These are phyloP conservation scores for Drosophila buzzatii DNA, from an alignment of 2,888 invertebrate genomes.

Conservation along the genomic window DNA sequence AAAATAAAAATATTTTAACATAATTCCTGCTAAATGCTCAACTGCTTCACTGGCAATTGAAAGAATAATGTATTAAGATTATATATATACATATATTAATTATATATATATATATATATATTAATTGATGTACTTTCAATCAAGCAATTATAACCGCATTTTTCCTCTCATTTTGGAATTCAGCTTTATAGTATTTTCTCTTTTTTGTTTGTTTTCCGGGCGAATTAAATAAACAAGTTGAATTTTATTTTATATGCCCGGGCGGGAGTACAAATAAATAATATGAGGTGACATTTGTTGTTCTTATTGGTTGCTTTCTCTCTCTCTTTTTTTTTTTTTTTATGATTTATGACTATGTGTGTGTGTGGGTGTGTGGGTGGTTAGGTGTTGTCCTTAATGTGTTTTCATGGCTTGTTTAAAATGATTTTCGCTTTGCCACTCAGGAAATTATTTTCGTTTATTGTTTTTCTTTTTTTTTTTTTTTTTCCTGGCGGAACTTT, in stretches of 20 bases:
- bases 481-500: slow-evolving; percentile 22
- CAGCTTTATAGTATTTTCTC: slow-evolving; percentile 2
- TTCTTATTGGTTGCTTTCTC: slow-evolving; percentile 2
- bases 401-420: slow-evolving; percentile 78
- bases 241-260: slow-evolving; percentile 36
- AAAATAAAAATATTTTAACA: neutral
- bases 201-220: slow-evolving; percentile 27
- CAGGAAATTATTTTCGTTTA: slow-evolving; percentile 69
- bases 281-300: slow-evolving; percentile 49
- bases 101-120: too few species aligned
- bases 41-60: neutral
- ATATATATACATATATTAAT: too few species aligned
- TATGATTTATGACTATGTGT: slow-evolving; percentile 10
- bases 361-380: neutral
- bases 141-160: neutral
- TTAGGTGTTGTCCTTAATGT: slow-evolving; percentile 67
- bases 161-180: slow-evolving; percentile 3
- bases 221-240: slow-evolving; percentile 59
- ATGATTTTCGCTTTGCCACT: slow-evolving; percentile 68
- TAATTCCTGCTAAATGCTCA: neutral
- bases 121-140: neutral
- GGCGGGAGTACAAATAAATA: slow-evolving; percentile 55
- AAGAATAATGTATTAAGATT: too few species aligned
- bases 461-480: slow-evolving; percentile 41
- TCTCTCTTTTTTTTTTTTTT: too few species aligned